Evolutionary conservation across 2,888 invertebrate species (phyloP).

Genomic region (Oxyteleia sp.): DNA sequence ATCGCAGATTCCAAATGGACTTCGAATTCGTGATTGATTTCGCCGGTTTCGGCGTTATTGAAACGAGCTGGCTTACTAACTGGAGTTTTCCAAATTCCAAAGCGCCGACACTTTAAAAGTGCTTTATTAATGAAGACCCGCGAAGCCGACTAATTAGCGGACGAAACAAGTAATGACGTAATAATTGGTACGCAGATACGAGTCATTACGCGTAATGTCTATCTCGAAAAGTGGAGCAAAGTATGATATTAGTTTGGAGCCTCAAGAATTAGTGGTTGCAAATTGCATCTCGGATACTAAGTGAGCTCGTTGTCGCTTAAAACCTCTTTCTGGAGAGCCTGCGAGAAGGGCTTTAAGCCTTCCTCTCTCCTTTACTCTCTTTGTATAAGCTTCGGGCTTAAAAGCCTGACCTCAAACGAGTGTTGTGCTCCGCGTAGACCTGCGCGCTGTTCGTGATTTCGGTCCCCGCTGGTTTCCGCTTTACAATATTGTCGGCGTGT

Average conservation of each 20-base stretch:
- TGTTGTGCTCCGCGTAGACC: constrained; percentile 48
- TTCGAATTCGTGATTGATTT: constrained; percentile 40
- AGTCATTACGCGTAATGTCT: constrained; percentile 44
- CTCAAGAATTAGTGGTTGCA: constrained; percentile 76
- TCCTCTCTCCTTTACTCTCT: constrained; percentile 54
- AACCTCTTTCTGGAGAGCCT: constrained; percentile 76
- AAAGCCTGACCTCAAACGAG: constrained; percentile 79
- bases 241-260: constrained; percentile 73
- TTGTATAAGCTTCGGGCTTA: constrained; percentile 78
- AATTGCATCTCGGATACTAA: constrained; percentile 76
- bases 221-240: constrained; percentile 43
- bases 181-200: constrained; percentile 40
- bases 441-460: constrained; percentile 41
- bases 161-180: constrained; percentile 33
- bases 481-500: constrained; percentile 5
- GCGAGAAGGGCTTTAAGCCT: constrained; percentile 70
- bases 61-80: constrained; percentile 24
- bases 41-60: constrained; percentile 10
- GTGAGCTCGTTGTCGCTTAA: constrained; percentile 78
- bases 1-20: constrained; percentile 28
- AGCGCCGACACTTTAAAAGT: too few relatives aligned
- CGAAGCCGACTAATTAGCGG: constrained; percentile 20
- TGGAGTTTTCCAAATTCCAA: too few relatives aligned
- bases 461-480: constrained; percentile 10
- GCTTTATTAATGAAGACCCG: too few relatives aligned